Evolutionary conservation across 2,888 invertebrate species (phyloP).

Genomic region (Scaeva pyrastri): DNA sequence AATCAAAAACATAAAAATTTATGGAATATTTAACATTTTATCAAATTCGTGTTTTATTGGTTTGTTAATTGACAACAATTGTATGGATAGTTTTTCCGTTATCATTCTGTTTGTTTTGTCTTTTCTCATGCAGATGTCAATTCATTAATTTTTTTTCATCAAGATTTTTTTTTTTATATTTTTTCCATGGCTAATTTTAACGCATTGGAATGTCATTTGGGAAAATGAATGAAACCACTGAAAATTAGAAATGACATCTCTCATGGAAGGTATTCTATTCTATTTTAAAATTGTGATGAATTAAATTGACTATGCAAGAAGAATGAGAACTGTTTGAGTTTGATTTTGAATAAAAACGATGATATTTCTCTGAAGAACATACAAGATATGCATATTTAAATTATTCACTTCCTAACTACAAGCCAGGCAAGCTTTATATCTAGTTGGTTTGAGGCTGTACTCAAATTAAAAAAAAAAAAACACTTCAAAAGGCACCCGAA

Average conservation of each 20-base stretch:
- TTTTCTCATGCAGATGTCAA: not conserved
- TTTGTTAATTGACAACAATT: constrained; percentile 32
- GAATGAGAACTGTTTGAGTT: no score
- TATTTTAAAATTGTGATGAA: not conserved
- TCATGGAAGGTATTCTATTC: not conserved
- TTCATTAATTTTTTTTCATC: not conserved
- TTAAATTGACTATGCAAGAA: not conserved
- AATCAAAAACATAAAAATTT: constrained; percentile 23
- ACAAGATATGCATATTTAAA: no score
- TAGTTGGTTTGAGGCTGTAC: no score
- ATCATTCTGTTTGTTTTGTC: not conserved
- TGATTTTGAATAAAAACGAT: no score
- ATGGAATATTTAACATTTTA: constrained; percentile 5
- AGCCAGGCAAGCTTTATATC: no score
- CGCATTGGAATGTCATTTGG: not conserved
- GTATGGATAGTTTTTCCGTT: constrained; percentile 21
- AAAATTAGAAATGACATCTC: not conserved
- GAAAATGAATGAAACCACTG: not conserved
- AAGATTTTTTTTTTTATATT: not conserved
- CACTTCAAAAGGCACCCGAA: no score
- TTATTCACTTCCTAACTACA: no score
- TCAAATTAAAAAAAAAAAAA: no score
- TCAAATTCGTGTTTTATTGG: constrained; percentile 33
- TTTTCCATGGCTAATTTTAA: not conserved
- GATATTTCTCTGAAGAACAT: no score